Evolutionary conservation across 2,888 invertebrate genomes (phyloP).

Genomic region (Scelioninae gen. 2): DNA sequence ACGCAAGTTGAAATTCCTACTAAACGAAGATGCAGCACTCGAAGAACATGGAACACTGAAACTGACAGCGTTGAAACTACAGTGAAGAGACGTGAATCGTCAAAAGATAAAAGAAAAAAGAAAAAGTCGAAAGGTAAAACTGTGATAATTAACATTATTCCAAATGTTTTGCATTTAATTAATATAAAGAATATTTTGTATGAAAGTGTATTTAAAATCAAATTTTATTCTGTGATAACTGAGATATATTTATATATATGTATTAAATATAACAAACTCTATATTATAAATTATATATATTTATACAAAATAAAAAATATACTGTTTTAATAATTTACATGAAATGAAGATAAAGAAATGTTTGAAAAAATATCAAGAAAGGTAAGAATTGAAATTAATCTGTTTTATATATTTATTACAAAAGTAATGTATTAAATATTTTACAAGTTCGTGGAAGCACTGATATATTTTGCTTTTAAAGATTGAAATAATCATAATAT

Average conservation of each 20-base stretch:
- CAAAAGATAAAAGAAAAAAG: conserved; percentile 30
- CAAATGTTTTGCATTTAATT: not conserved
- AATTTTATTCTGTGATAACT: not conserved
- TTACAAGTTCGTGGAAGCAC: too few species aligned
- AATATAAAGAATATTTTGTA: not conserved
- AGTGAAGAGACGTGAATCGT: conserved; percentile 36
- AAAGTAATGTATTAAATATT: too few species aligned
- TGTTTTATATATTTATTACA: too few species aligned
- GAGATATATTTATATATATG: not conserved
- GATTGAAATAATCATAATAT: too few species aligned
- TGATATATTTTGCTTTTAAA: too few species aligned
- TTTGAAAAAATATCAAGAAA: too few species aligned
- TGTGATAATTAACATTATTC: conserved; percentile 17
- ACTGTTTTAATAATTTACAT: too few species aligned
- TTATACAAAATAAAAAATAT: too few species aligned
- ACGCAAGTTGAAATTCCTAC: conserved; percentile 3
- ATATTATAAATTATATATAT: not conserved
- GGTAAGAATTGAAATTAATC: too few species aligned
- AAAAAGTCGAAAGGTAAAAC: conserved; percentile 42
- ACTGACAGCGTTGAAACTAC: conserved; percentile 13
- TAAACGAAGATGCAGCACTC: conserved; percentile 11
- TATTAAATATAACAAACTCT: too few species aligned
- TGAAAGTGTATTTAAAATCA: not conserved
- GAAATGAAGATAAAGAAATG: too few species aligned
- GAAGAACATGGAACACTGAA: conserved; percentile 1